Evolutionary conservation across 2,113 vertebrate genomes (phyloP), one percentile per base, ranked within the genome.

Genomic region (Thymallus thymallus): DNA sequence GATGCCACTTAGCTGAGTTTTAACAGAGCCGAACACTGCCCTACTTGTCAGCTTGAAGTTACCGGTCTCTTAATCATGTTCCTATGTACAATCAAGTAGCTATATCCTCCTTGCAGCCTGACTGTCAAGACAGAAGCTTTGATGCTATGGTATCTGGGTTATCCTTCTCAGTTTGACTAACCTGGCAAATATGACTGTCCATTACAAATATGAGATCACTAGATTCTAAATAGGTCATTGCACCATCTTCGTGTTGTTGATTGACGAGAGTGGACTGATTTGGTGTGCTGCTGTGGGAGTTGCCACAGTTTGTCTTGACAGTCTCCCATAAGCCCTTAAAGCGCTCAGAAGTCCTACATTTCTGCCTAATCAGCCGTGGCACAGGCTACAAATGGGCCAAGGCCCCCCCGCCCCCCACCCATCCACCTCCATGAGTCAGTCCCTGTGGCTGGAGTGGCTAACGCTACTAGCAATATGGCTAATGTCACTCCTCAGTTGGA

Each of bases 291-390:
- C 16, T 51, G 48, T 51, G 48, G 18, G 48, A 16, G 46, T 18
- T 51, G 48, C 48, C 48, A 41, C 35, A 51, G 48, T 51, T 51
- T 51, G 48, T 4, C 48, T 16, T 51, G 48, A 51, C 48, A 51
- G 48, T 51, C 48, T 51, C 16, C 48, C 26, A 30, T 35, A 58
- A 48, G 67, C 29, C 62, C 61, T 66, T 71, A 20, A 71, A 45
- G 26, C 18, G 12, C 6, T 23, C 61, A 65, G 68, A 55, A n/a
- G 66, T 29, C 58, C 29, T 41, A 3, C 35, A 61, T 75, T 75
- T 70, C 51, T 64, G 60, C 68, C 41, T 56, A 41, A 71, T 66
- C 75, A 71, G 60, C 60, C 46, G 68, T 58, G 46, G 61, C 75
- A 29, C 61, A 41, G 61, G 51, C 45, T 41, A n/a, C 20, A 71